Percentiles rank a stretch among this genome's conserved stretches.
Evolutionary conservation across 1,140 invertebrate species (phyloP).

Genomic region (Ceratosolen solmsi): DNA sequence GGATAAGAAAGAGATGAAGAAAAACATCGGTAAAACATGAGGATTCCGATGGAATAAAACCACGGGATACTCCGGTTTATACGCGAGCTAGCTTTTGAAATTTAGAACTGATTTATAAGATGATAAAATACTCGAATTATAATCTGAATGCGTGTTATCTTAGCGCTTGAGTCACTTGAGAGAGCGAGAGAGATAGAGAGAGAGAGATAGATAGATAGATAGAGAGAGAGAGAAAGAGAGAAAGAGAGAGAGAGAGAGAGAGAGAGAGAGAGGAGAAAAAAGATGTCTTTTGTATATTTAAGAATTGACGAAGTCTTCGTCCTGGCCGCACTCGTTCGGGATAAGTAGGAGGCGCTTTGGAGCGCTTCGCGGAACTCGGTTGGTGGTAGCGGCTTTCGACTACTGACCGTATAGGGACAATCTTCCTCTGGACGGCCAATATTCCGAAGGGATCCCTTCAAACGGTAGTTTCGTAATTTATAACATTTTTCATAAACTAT

Average conservation of each 20-base stretch:
- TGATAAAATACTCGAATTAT: conserved; percentile 38
- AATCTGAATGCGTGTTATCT: conserved; percentile 42
- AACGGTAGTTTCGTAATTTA: conserved; percentile 49
- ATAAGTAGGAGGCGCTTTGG: conserved; percentile 29
- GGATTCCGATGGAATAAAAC: conserved; percentile 50
- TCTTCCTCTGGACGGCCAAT: neutral
- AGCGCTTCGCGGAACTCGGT: conserved; percentile 44
- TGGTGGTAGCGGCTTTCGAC: conserved; percentile 28
- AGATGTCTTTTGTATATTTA: conserved; percentile 37
- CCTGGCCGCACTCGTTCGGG: neutral
- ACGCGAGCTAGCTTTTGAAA: conserved; percentile 4
- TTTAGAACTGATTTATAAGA: conserved; percentile 44
- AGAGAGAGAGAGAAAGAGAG: neutral
- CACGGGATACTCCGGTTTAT: neutral
- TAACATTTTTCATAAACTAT: conserved; percentile 50
- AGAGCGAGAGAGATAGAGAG: no score
- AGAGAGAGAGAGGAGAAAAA: neutral
- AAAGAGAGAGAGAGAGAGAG: neutral
- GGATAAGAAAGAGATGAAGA: neutral
- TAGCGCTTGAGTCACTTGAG: neutral
- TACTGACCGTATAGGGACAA: conserved; percentile 16
- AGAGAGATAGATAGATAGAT: no score
- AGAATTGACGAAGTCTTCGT: conserved; percentile 18
- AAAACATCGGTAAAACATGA: conserved; percentile 9
- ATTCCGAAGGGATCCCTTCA: conserved; percentile 23